Conservation (phyloP, 2,113 vertebrate genomes). For the Gallinago undulata region DNA sequence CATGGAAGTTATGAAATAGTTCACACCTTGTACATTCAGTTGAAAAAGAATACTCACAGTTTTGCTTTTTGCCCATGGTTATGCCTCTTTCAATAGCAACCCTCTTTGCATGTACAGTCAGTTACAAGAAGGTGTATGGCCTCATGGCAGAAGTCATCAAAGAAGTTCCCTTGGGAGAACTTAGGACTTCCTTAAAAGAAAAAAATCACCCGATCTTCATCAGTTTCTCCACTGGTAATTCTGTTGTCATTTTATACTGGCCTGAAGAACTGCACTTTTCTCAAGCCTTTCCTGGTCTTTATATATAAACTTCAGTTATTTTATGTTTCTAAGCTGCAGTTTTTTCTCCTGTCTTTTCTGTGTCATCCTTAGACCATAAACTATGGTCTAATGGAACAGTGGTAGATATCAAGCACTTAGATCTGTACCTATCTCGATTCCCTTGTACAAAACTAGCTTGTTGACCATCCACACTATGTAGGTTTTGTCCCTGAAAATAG, state of each 20-base stretch:
- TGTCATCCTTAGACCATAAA: not conserved
- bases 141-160: not conserved
- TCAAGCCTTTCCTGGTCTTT: not conserved
- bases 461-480: not conserved
- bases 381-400: not conserved
- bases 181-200: not conserved
- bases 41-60: not conserved
- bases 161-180: not conserved
- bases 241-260: not conserved
- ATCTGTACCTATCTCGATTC: not conserved
- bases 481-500: not conserved
- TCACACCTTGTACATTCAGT: not conserved
- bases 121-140: not conserved
- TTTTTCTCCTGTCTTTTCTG: not conserved
- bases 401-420: not conserved
- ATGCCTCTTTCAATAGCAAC: not conserved
- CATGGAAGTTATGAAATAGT: not conserved
- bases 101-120: accelerated
- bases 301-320: not conserved
- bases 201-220: not conserved
- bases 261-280: not conserved
- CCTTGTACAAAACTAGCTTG: not conserved
- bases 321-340: not conserved
- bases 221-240: not conserved
- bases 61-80: not conserved